Evolutionary conservation across 2,888 invertebrate species (phyloP).

Genomic region (Galerucella nymphaeae): DNA sequence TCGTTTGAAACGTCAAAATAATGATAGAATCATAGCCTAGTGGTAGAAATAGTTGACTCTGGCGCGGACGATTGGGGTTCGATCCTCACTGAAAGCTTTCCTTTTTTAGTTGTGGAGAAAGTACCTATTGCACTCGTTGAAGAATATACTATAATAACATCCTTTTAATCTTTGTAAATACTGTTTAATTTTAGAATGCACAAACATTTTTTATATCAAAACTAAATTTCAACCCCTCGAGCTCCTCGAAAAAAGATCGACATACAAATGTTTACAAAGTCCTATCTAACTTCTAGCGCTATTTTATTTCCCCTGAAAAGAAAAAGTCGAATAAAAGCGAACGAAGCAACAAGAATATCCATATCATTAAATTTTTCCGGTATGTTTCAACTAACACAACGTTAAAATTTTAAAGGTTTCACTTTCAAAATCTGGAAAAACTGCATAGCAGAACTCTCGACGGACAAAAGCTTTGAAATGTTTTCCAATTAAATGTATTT

Average conservation of each 20-base stretch:
- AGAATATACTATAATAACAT: no score
- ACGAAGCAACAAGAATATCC: conserved; percentile 33
- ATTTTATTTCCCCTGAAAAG: conserved; percentile 14
- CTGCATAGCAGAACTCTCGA: conserved; percentile 44
- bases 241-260: conserved; percentile 5
- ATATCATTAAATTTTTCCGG: conserved; percentile 45
- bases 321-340: conserved; percentile 17
- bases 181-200: neutral
- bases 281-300: conserved; percentile 13
- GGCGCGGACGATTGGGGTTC: no score
- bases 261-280: conserved; percentile 3
- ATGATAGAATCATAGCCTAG: no score
- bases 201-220: neutral
- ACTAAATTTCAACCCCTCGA: conserved; percentile 16
- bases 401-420: conserved; percentile 46
- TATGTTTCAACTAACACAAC: conserved; percentile 36
- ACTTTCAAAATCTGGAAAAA: conserved; percentile 40
- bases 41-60: no score
- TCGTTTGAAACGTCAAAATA: no score
- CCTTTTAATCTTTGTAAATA: neutral
- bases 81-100: no score
- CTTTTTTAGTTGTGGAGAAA: no score
- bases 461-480: conserved; percentile 52
- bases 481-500: conserved; percentile 58
- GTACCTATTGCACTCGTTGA: no score